Conservation (phyloP, 2,888 invertebrate species). For the Ornithoptera priamus region DNA sequence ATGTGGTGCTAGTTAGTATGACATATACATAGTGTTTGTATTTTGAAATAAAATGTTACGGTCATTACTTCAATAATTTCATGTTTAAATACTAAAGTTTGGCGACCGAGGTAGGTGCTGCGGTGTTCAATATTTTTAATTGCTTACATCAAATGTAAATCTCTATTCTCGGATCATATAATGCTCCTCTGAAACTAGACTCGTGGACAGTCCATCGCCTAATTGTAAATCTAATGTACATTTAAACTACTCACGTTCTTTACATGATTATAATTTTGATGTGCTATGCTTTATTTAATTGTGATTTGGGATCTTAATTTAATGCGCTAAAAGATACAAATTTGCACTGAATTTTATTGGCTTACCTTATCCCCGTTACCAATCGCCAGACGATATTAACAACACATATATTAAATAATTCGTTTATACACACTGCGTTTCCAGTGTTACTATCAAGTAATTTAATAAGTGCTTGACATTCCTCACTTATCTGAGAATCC, state of each 20-base stretch:
- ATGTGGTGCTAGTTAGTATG: too few relatives aligned
- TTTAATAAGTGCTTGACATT: slow-evolving; percentile 80
- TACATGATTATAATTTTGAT: not conserved
- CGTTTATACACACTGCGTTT: slow-evolving; percentile 72
- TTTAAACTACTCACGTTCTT: not conserved
- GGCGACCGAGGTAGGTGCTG: too few relatives aligned
- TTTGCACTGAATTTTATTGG: not conserved
- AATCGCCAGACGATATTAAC: slow-evolving; percentile 86
- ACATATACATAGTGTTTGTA: too few relatives aligned
- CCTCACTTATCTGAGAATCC: slow-evolving; percentile 81
- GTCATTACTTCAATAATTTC: too few relatives aligned
- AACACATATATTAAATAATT: slow-evolving; percentile 82
- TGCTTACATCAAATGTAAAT: too few relatives aligned
- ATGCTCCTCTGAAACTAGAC: too few relatives aligned
- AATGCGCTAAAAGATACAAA: not conserved
- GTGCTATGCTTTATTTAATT: not conserved
- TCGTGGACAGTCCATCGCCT: too few relatives aligned
- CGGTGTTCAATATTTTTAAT: too few relatives aligned
- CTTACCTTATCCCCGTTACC: slow-evolving; percentile 82
- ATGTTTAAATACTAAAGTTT: too few relatives aligned
- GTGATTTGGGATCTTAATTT: not conserved
- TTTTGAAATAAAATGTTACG: too few relatives aligned
- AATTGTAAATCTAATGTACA: not conserved
- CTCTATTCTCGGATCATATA: too few relatives aligned
- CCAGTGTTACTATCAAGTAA: slow-evolving; percentile 54